phyloP scores from a whole-genome alignment of 1,140 invertebrate species.

The Campoletis sonorensis region DNA sequence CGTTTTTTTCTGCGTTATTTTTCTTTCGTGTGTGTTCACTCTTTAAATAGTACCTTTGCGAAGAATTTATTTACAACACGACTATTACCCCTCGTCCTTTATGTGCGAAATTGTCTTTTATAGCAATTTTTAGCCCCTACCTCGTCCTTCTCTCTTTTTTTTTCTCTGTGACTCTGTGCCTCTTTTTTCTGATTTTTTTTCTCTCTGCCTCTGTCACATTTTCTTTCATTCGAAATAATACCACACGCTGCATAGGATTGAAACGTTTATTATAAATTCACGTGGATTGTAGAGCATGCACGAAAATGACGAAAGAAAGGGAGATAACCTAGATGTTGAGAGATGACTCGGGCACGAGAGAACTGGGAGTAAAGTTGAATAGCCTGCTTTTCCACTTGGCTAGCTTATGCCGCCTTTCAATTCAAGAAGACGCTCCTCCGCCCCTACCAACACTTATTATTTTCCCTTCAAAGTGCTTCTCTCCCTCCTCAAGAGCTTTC shows the following conservation, averaged over 20 bases:
- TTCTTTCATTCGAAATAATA: conserved; percentile 27
- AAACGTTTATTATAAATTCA: conserved; percentile 34
- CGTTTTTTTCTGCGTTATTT: not conserved
- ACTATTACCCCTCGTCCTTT: not conserved
- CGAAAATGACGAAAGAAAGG: conserved; percentile 19
- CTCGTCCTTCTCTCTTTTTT: not conserved
- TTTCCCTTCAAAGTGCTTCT: conserved; percentile 25
- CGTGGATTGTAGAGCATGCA: not conserved
- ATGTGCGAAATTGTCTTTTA: too few relatives aligned
- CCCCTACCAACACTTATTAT: conserved; percentile 36
- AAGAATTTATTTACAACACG: not conserved
- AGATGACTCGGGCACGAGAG: conserved; percentile 2
- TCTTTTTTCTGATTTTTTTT: not conserved
- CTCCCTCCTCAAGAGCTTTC: not conserved
- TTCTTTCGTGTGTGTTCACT: not conserved
- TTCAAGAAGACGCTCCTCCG: conserved; percentile 21
- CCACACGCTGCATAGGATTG: not conserved
- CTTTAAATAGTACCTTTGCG: conserved; percentile 8
- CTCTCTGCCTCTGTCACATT: conserved; percentile 8
- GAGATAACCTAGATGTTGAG: not conserved
- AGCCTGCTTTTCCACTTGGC: conserved; percentile 10
- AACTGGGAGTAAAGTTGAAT: conserved; percentile 34
- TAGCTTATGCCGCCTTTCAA: conserved; percentile 31
- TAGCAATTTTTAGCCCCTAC: not conserved
- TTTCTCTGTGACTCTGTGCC: not conserved